These are phyloP conservation scores for Vireo griseus DNA, from an alignment of 2,797 vertebrate species.

Conservation along the genomic window DNA sequence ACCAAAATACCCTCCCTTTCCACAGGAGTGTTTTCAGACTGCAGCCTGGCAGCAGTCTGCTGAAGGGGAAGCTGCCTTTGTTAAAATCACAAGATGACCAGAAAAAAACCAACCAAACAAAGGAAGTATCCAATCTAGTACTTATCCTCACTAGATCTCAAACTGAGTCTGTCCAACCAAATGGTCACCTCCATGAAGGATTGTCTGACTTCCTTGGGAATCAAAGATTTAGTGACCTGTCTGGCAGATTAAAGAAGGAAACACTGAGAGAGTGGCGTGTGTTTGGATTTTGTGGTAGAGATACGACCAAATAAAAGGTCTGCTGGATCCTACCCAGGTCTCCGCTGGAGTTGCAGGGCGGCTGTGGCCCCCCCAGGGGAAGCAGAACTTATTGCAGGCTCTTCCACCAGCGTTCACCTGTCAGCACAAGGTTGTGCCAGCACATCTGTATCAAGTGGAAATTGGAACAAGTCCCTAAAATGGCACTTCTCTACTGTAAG, in stretches of 20 bases:
- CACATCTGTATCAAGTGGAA: constrained; percentile 24
- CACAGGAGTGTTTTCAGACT: not conserved
- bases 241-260: not conserved
- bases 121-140: not conserved
- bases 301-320: not conserved
- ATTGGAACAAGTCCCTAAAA: constrained; percentile 10
- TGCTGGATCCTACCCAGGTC: constrained; percentile 28
- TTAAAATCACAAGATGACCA: not conserved
- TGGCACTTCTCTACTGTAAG: not conserved
- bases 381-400: not conserved
- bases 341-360: not conserved
- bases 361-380: not conserved
- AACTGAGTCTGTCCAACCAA: not conserved
- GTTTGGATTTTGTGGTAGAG: not conserved
- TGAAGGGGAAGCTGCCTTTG: not conserved
- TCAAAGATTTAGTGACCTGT: not conserved
- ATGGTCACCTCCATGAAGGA: not conserved
- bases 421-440: constrained; percentile 10
- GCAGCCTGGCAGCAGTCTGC: not conserved
- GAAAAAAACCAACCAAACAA: too few relatives aligned
- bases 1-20: not conserved
- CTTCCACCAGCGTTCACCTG: constrained; percentile 4
- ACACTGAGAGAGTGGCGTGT: not conserved
- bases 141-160: not conserved
- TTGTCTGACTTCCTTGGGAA: not conserved